phyloP scores from a whole-genome alignment of 2,888 invertebrate species.

The Pseudolycoriella hygida region DNA sequence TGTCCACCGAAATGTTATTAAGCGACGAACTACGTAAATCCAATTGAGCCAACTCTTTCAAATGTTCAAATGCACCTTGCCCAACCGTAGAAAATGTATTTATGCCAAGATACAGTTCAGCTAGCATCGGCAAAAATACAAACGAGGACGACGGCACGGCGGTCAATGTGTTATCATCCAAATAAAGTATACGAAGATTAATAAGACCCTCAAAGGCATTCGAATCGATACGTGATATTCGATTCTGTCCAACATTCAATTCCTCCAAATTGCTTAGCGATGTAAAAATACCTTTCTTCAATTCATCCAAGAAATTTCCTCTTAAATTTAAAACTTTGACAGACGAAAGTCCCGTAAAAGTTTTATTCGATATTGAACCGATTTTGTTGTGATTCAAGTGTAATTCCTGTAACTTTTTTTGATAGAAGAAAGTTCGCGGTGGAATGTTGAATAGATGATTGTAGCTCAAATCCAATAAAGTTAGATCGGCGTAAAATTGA shows the following conservation, averaged over 20 bases:
- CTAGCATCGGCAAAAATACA: constrained; percentile 54
- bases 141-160: constrained; percentile 59
- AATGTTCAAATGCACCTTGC: constrained; percentile 59
- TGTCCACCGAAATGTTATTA: constrained; percentile 56
- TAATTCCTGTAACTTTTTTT: constrained; percentile 64
- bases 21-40: constrained; percentile 69
- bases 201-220: constrained; percentile 58
- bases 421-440: constrained; percentile 57
- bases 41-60: constrained; percentile 54
- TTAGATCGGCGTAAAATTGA: constrained; percentile 75
- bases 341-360: constrained; percentile 60
- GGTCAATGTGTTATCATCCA: constrained; percentile 69
- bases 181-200: constrained; percentile 56
- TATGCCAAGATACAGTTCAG: constrained; percentile 68
- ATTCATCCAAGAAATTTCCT: constrained; percentile 63
- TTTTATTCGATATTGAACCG: constrained; percentile 58
- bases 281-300: constrained; percentile 56
- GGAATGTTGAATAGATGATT: constrained; percentile 73
- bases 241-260: constrained; percentile 69
- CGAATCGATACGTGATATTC: constrained; percentile 62
- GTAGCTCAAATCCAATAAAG: constrained; percentile 66
- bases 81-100: constrained; percentile 63
- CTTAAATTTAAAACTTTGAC: constrained; percentile 60
- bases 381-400: constrained; percentile 74
- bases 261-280: constrained; percentile 63